These are phyloP conservation scores for Pipistrellus pygmaeus DNA, from an alignment of 2,797 vertebrate species.

Conservation along the genomic window DNA sequence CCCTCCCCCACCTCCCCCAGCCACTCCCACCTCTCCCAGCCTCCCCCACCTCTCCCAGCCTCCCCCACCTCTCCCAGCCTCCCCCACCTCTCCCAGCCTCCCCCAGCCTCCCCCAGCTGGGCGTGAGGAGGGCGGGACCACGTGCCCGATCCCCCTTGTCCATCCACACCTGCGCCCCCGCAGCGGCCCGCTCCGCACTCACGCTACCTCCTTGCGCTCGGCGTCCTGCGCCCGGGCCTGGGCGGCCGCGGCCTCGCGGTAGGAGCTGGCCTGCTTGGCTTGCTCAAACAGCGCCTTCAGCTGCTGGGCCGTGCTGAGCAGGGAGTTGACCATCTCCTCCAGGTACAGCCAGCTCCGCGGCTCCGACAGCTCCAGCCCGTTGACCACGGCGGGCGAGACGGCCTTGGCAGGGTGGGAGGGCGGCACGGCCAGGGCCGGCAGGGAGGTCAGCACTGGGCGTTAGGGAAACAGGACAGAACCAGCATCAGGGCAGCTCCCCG, in stretches of 20 bases:
- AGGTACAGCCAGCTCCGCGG: slow-evolving; percentile 94
- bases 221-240: slow-evolving; percentile 85
- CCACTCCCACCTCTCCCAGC: not conserved
- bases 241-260: slow-evolving; percentile 82
- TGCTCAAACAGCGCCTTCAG: slow-evolving; percentile 96
- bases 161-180: too few relatives aligned
- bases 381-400: slow-evolving; percentile 80
- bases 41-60: not conserved
- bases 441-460: slow-evolving; percentile 91
- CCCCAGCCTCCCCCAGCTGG: not conserved
- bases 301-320: slow-evolving; percentile 95
- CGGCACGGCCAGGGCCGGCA: slow-evolving; percentile 94
- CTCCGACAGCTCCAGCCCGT: slow-evolving; percentile 89
- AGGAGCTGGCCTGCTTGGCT: slow-evolving; percentile 92
- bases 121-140: not conserved
- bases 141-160: too few relatives aligned
- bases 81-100: too few relatives aligned
- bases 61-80: not conserved
- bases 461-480: not conserved
- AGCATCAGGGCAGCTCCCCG: not conserved
- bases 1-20: not conserved
- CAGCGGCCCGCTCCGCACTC: rapidly evolving
- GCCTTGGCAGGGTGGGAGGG: slow-evolving; percentile 88
- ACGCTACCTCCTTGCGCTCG: slow-evolving; percentile 93
- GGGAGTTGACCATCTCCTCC: slow-evolving; percentile 95